Base-by-base conservation (phyloP, 2,113 vertebrate genomes). In the Serinus canaria region DNA sequence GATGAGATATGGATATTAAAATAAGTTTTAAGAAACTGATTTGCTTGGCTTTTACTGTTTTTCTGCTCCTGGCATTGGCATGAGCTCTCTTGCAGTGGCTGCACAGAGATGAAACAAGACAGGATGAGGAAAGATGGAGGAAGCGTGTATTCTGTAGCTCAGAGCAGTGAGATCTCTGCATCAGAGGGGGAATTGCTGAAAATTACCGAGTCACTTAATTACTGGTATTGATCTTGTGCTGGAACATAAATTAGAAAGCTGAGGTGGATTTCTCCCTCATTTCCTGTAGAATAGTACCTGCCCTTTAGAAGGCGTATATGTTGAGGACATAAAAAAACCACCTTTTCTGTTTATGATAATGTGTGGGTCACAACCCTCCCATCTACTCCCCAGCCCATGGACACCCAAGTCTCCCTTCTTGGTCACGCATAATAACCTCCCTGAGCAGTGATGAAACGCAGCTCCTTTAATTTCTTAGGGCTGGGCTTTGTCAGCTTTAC, bases 21-120 rank as follows among this genome's bases (percentile, higher is more conserved):
- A 97, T 97, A 97, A 97, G 96, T 98, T 98, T 98, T 97, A 97
- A 97, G 96, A 98, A 97, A 97, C 93, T 50, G 60, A 96, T 93
- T 96, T 95, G 73, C 91, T 90, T 89, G 95, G 67, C 84, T 97
- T 94, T 84, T 62, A 76, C 97, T 97, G 76, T 94, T 95, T 94
- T 79, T 60, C 92, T 96, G 33, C 82, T 69, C 22, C 33, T 77
- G 43, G 14, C 6, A 4, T 25, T 90, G 69, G 68, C 76, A 35
- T 0, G 1, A 77, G 73, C 49, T 87, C 24, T 79, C 43, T 81
- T 75, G 64, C 70, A 67, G 56, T 35, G 59, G 35, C 68, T 73
- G 64, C 2, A 3, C 6, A 5, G 47, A 58, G 60, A 50, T 28
- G 35, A 43, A 31, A 2, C 0, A 3, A n/a, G 50, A 39, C 19